phyloP scores from a whole-genome alignment of 2,888 invertebrate species.

The Eumacrocentrus americanus region DNA sequence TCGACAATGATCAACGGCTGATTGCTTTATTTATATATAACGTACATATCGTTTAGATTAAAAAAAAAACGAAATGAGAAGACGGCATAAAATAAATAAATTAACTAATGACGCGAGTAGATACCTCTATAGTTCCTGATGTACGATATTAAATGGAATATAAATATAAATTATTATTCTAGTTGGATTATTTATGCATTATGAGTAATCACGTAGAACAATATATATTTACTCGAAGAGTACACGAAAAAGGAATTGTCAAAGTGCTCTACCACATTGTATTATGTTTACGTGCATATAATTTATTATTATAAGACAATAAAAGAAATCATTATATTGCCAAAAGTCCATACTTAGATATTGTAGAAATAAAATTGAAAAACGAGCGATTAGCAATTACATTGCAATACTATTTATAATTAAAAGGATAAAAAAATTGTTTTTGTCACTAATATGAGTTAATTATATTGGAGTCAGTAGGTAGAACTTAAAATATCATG shows the following conservation, averaged over 20 bases:
- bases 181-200: neutral
- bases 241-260: neutral
- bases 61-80: conserved; percentile 3
- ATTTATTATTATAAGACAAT: conserved; percentile 11
- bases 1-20: neutral
- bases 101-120: conserved; percentile 40
- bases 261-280: conserved; percentile 9
- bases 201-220: neutral
- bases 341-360: too few species aligned
- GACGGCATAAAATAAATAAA: conserved; percentile 6
- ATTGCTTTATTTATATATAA: neutral
- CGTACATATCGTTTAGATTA: conserved; percentile 1
- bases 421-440: too few species aligned
- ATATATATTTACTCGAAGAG: neutral
- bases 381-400: too few species aligned
- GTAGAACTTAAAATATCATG: too few species aligned
- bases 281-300: conserved; percentile 1
- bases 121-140: conserved; percentile 54
- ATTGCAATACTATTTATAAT: too few species aligned
- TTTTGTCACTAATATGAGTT: too few species aligned
- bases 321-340: neutral
- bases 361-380: too few species aligned
- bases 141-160: too few species aligned
- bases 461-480: too few species aligned
- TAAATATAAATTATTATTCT: conserved; percentile 41